A percentile compares a stretch with the other conserved stretches of the same genome.
These are phyloP conservation scores for Mus pahari DNA, from an alignment of 2,113 vertebrate species.

Conservation along the genomic window DNA sequence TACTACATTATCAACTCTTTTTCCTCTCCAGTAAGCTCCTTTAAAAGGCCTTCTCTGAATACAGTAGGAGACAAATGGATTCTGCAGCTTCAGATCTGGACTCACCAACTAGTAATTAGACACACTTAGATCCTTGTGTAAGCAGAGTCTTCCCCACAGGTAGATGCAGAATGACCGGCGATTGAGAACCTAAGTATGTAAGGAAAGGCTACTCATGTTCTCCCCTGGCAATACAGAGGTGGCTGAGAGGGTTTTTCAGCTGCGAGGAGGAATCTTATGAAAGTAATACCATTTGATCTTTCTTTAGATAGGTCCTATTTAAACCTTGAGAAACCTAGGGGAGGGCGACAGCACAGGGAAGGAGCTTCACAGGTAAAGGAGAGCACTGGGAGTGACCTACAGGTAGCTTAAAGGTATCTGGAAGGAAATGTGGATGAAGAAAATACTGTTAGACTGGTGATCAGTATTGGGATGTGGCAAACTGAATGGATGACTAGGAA, in stretches of 20 bases:
- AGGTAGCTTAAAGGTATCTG: background rate
- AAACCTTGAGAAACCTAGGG: background rate
- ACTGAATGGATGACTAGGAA: background rate
- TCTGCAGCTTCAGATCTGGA: background rate
- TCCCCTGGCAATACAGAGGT: background rate
- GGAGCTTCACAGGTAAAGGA: background rate
- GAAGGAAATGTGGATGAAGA: background rate
- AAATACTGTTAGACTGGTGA: background rate
- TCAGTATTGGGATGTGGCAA: background rate
- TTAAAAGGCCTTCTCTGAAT: conserved; percentile 39
- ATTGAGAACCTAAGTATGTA: background rate
- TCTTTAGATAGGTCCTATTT: background rate
- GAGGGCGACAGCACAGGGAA: background rate
- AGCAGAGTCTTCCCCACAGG: background rate
- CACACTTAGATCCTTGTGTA: background rate
- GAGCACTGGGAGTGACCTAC: background rate
- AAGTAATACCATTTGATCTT: background rate
- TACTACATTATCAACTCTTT: background rate
- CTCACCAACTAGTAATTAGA: background rate
- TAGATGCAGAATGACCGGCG: background rate
- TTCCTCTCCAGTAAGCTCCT: background rate
- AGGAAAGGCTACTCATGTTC: background rate
- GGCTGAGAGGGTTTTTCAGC: background rate
- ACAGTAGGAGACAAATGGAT: conserved; percentile 18
- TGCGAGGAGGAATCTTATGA: background rate